Conservation (phyloP, 2,888 invertebrate genomes). For the Xestia rhomboidea region DNA sequence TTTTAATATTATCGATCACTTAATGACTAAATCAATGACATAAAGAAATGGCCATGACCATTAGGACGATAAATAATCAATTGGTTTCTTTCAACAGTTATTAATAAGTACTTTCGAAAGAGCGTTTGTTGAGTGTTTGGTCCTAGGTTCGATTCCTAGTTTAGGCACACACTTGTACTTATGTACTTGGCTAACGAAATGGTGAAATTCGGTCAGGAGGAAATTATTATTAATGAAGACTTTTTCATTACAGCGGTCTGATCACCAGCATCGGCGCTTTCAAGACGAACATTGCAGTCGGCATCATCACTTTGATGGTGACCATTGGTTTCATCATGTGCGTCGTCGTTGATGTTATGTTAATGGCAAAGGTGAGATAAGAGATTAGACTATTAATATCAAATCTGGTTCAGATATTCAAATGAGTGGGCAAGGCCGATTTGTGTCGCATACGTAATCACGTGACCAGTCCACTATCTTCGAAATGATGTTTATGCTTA, state of each 20-base stretch:
- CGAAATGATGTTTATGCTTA: not conserved
- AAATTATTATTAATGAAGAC: not conserved
- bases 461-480: not conserved
- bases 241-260: constrained; percentile 91
- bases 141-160: not conserved
- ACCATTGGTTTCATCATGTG: constrained; percentile 95
- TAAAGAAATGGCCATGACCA: not conserved
- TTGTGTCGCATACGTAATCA: not conserved
- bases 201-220: not conserved
- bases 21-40: constrained; percentile 18
- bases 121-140: not conserved
- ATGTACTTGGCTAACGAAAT: not conserved
- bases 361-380: constrained; percentile 95
- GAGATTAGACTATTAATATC: constrained; percentile 65
- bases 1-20: constrained; percentile 10
- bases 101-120: not conserved
- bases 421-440: constrained; percentile 13
- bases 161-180: not conserved
- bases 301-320: constrained; percentile 94
- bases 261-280: constrained; percentile 93
- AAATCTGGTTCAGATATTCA: constrained; percentile 15
- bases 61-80: constrained; percentile 3
- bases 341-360: constrained; percentile 94
- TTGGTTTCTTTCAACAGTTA: not conserved
- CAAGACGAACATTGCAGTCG: constrained; percentile 92